Evolutionary conservation across 2,888 invertebrate genomes (phyloP).

Genomic region (Platynereis dumerilii): DNA sequence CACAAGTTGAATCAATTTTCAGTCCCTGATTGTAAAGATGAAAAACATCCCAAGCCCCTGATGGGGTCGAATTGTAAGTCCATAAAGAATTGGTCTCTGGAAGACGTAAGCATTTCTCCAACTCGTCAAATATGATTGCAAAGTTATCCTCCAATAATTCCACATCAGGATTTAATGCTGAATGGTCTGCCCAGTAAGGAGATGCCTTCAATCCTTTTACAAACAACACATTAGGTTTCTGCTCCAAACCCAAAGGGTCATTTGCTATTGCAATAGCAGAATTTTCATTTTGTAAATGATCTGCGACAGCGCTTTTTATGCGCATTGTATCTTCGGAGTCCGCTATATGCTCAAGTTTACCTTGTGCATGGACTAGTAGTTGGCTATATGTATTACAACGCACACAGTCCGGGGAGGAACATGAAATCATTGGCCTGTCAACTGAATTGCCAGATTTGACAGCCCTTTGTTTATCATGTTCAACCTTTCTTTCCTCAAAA

Average conservation of each 20-base stretch:
- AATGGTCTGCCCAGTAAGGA: constrained; percentile 28
- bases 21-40: constrained; percentile 56
- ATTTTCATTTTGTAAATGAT: neutral
- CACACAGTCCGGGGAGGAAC: constrained; percentile 44
- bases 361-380: constrained; percentile 22
- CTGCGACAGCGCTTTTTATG: no score
- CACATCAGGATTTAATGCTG: constrained; percentile 1
- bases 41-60: constrained; percentile 52
- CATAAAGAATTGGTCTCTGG: constrained; percentile 33
- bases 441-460: neutral
- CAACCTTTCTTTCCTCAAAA: no score
- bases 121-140: neutral
- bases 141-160: neutral
- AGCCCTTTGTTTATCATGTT: neutral
- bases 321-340: neutral
- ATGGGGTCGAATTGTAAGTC: constrained; percentile 48
- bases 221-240: constrained; percentile 26
- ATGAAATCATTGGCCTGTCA: constrained; percentile 22
- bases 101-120: neutral
- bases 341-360: constrained; percentile 17
- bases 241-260: no score
- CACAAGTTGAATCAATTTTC: constrained; percentile 40
- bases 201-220: constrained; percentile 19
- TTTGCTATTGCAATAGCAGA: no score
- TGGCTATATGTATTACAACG: constrained; percentile 41